Conservation (phyloP, 2,797 vertebrate species). For the Myotis myotis region DNA sequence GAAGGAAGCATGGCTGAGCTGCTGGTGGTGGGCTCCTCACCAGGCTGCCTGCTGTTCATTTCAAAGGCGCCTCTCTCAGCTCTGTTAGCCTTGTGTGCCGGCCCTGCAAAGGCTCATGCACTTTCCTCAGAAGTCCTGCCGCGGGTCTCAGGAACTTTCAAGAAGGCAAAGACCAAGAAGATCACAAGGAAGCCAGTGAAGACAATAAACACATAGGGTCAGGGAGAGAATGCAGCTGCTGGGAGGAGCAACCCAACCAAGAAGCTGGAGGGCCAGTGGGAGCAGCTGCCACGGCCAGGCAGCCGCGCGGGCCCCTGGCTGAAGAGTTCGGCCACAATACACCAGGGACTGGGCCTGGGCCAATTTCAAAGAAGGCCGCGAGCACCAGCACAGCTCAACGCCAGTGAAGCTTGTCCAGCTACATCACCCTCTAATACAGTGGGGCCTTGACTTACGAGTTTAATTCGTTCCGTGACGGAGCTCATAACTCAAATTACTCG, state of each 20-base stretch:
- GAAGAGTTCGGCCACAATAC: conserved; percentile 96
- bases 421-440: conserved; percentile 35
- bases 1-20: conserved; percentile 1
- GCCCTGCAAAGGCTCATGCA: conserved; percentile 85
- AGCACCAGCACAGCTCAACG: conserved; percentile 91
- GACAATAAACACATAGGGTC: conserved; percentile 93
- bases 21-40: conserved; percentile 65
- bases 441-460: too few species aligned
- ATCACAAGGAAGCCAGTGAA: conserved; percentile 86
- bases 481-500: too few species aligned
- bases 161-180: conserved; percentile 95
- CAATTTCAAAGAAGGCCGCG: conserved; percentile 96
- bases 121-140: conserved; percentile 97
- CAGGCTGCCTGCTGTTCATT: conserved; percentile 75
- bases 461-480: too few species aligned
- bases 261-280: conserved; percentile 97
- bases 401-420: conserved; percentile 88
- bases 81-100: accelerated
- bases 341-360: conserved; percentile 98
- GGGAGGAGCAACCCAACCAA: conserved; percentile 93
- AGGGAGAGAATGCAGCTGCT: conserved; percentile 84
- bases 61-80: conserved; percentile 77
- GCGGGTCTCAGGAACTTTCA: conserved; percentile 95
- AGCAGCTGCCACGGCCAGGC: conserved; percentile 96
- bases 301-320: conserved; percentile 93